Conservation (phyloP, 2,113 vertebrate genomes). For the Circaetus cinerascens region DNA sequence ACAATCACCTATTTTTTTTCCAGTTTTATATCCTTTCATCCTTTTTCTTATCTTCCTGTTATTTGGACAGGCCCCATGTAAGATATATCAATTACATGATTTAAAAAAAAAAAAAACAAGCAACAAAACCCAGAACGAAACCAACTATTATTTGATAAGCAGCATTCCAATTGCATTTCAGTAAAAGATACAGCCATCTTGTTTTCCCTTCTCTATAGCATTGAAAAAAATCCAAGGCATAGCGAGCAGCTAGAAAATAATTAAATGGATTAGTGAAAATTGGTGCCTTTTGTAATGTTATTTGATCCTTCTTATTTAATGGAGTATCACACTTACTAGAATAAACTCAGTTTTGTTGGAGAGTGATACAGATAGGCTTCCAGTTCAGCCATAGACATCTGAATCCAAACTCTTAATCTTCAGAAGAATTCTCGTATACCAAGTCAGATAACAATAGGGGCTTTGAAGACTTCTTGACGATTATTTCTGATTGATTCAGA, state of each 20-base stretch:
- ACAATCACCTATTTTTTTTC: not conserved
- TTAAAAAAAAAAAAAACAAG: no score
- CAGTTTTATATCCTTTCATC: not conserved
- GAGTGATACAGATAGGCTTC: not conserved
- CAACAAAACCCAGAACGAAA: not conserved
- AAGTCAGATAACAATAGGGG: not conserved
- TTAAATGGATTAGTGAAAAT: not conserved
- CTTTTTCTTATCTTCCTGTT: not conserved
- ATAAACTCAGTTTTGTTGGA: not conserved
- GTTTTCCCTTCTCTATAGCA: not conserved
- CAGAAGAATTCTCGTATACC: not conserved
- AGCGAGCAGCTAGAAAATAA: not conserved
- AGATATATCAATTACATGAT: not conserved
- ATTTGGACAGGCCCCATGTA: not conserved
- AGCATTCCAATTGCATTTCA: not conserved
- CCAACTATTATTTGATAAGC: not conserved
- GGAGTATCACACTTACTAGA: not conserved
- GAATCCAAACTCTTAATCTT: not conserved
- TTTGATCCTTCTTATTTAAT: not conserved
- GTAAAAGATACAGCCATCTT: not conserved
- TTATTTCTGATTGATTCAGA: not conserved
- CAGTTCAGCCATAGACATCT: not conserved
- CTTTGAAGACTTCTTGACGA: not conserved
- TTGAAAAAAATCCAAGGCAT: not conserved
- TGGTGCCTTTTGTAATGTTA: not conserved